Evolutionary conservation across 1,140 invertebrate genomes (phyloP).

Genomic region (Atta cephalotes): DNA sequence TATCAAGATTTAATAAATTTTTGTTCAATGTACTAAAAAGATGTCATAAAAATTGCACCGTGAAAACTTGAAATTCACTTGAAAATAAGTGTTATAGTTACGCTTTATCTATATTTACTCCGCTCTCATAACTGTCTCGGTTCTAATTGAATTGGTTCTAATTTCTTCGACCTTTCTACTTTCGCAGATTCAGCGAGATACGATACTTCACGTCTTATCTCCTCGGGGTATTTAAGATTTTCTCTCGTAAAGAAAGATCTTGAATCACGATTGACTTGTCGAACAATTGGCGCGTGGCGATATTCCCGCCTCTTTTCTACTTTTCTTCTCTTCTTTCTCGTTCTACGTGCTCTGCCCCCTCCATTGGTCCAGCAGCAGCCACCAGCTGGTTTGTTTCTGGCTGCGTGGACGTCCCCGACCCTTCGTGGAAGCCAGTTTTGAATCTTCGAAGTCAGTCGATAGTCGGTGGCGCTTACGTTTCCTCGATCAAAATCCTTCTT

Average conservation of each 20-base stretch:
- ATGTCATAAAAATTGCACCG: neutral
- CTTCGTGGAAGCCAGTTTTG: conserved; percentile 50
- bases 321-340: conserved; percentile 43
- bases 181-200: conserved; percentile 10
- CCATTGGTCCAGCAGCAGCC: neutral
- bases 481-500: neutral
- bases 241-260: neutral
- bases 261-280: neutral
- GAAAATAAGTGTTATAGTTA: neutral
- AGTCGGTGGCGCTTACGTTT: conserved; percentile 56
- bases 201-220: neutral
- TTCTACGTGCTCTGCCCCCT: neutral
- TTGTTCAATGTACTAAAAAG: neutral
- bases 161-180: neutral
- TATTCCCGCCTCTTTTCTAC: conserved; percentile 11
- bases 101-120: neutral
- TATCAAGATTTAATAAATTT: too few relatives aligned
- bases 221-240: neutral
- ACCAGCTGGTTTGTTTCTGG: conserved; percentile 69
- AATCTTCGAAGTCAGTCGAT: conserved; percentile 54
- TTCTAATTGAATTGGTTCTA: conserved; percentile 5
- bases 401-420: conserved; percentile 40
- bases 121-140: neutral
- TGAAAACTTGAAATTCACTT: neutral
- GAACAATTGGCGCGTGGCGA: neutral